Evolutionary conservation across 1,140 invertebrate genomes (phyloP), one percentile per base, ranked within the genome.

Genomic region (Centruroides vittatus): DNA sequence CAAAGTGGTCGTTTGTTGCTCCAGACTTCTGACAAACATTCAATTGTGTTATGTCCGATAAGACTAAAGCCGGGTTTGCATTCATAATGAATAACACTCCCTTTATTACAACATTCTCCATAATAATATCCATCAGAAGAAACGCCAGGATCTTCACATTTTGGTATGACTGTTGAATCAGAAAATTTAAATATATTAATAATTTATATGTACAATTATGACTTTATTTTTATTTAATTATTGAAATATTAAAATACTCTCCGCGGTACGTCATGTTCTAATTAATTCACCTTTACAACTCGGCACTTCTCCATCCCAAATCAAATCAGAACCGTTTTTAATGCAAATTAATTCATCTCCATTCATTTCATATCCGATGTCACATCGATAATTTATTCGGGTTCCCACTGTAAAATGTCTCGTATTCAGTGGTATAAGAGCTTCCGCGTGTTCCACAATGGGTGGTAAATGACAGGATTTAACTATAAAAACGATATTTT

Each of bases 41-140:
- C 13, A 5, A 64, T 48, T 5, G 9, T 47, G 7, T 55, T 35
- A 3, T 35, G 4, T 13, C 62, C 62, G 1, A 64, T 53, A 0
- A 64, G 35, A 12, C 55, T 59, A 47, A 46, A 64, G 0, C 57
- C 59, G 12, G 60, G 54, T 1, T 61, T 58, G 41, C 62, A 64
- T 4, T 34, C 12, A 13, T 54, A 64, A 36, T 55, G 9, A 0
- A 64, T n/a, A 12, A 50, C 35, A 46, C 46, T n/a, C 5, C 62
- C 59, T 11, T 35, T 53, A 10, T 50, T 58, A 13, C 59, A 64
- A 47, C 59, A 64, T 0, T 58, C 12, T 41, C 55, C 56, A 8
- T 36, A 12, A 34, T 56, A 55, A 8, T 35, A 11, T 41, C 62
- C 62, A 55, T 61, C 55, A 3, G 5, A 3, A 13, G 62, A 64